phyloP scores from a whole-genome alignment of 2,113 vertebrate species.

The Desmodus rotundus region DNA sequence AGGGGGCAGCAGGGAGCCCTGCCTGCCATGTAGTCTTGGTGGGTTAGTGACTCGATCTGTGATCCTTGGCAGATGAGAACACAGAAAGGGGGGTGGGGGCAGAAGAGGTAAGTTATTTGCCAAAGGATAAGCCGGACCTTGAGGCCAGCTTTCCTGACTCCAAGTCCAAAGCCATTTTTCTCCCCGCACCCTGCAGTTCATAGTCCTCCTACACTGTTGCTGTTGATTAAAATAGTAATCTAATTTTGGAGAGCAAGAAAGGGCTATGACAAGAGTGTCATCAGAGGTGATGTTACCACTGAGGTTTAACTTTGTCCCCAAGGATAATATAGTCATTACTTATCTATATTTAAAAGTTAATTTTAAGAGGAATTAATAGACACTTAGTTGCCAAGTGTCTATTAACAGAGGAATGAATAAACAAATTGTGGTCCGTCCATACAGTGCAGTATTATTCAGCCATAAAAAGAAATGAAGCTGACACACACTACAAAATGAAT shows the following conservation, averaged over 20 bases:
- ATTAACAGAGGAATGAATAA: neutral
- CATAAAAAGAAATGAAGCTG: neutral
- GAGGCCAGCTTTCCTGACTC: neutral
- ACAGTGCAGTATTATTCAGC: neutral
- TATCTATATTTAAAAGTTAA: neutral
- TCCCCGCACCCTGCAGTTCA: fast-evolving
- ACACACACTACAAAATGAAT: fast-evolving
- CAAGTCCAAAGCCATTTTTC: neutral
- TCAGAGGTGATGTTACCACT: neutral
- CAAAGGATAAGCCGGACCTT: neutral
- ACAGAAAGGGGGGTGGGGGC: neutral
- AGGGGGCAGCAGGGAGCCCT: too few relatives aligned
- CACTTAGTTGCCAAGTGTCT: neutral
- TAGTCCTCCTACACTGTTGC: too few relatives aligned
- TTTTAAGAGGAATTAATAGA: neutral
- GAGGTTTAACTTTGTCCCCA: neutral
- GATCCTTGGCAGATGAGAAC: neutral
- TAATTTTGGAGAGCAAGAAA: neutral
- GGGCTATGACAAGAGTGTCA: neutral
- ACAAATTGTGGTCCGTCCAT: neutral
- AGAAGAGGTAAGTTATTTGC: neutral
- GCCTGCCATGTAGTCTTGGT: neutral
- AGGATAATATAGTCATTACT: neutral
- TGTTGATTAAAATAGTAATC: neutral
- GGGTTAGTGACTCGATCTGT: neutral